A percentile compares a stretch with the other conserved stretches of the same genome.
phyloP scores from a whole-genome alignment of 1,140 invertebrate genomes.

The Ptiloglossa arizonensis region DNA sequence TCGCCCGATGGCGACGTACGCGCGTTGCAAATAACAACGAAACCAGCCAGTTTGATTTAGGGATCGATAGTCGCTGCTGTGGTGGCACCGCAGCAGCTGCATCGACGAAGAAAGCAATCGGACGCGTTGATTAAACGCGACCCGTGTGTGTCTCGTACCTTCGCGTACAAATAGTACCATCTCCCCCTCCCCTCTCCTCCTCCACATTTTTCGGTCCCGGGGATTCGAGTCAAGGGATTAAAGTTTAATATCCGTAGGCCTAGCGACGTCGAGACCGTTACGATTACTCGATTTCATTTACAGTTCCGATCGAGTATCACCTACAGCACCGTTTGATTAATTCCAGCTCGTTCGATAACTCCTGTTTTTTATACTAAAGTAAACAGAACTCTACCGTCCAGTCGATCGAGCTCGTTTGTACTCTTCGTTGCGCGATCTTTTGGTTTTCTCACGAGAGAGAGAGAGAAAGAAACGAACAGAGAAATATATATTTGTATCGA shows the following conservation, averaged over 20 bases:
- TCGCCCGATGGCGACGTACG: slow-evolving; percentile 1
- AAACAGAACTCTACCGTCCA: too few species aligned
- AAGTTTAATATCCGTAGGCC: slow-evolving; percentile 28
- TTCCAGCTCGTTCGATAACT: neutral
- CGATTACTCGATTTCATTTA: slow-evolving; percentile 5
- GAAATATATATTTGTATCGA: too few species aligned
- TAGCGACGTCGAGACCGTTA: slow-evolving; percentile 1
- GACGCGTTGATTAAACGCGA: slow-evolving; percentile 40
- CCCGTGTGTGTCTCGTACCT: neutral
- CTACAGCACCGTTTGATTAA: neutral
- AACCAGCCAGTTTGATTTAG: slow-evolving; percentile 34
- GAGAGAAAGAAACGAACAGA: too few species aligned
- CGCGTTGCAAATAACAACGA: slow-evolving; percentile 26
- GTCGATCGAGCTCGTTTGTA: neutral
- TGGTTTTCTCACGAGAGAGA: too few species aligned
- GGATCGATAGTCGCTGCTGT: slow-evolving; percentile 13
- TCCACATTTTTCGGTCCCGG: slow-evolving; percentile 18
- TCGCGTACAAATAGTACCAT: slow-evolving; percentile 17
- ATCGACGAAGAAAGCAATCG: slow-evolving; percentile 41
- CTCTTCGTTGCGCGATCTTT: too few species aligned
- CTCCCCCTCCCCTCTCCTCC: neutral
- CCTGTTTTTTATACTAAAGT: neutral
- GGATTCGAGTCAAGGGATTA: neutral
- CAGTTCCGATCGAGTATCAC: neutral
- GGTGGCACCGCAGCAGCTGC: slow-evolving; percentile 25